Evolutionary conservation across 2,888 invertebrate species (phyloP).

Genomic region (Nemotelus nigrinus): DNA sequence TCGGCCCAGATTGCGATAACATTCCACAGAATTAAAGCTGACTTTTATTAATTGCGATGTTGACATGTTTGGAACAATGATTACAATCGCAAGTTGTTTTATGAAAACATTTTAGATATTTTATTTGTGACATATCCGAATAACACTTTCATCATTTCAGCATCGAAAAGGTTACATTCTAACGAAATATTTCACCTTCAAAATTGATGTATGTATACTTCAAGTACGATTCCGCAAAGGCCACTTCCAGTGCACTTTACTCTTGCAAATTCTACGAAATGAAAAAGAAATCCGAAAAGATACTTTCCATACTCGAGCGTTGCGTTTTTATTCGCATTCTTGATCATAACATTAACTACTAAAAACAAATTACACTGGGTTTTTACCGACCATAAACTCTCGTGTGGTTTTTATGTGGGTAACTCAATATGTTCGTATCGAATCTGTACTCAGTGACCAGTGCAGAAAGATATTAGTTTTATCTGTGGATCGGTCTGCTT

Average conservation of each 20-base stretch:
- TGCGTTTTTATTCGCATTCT: background rate
- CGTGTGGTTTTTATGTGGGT: too few relatives aligned
- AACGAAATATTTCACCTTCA: too few relatives aligned
- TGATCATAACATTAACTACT: background rate
- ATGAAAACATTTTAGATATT: too few relatives aligned
- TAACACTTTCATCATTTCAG: too few relatives aligned
- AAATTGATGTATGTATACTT: too few relatives aligned
- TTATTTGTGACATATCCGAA: too few relatives aligned
- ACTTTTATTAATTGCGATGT: constrained; percentile 20
- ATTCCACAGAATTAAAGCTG: background rate
- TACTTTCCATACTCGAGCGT: background rate
- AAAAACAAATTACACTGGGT: background rate
- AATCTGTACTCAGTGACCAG: too few relatives aligned
- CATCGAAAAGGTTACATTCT: too few relatives aligned
- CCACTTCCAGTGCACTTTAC: background rate
- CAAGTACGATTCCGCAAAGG: too few relatives aligned
- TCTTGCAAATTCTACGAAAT: background rate
- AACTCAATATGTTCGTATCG: too few relatives aligned
- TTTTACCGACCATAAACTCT: background rate
- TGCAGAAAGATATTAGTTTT: background rate
- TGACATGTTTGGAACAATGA: background rate
- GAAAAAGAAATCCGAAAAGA: background rate
- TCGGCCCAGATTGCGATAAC: constrained; percentile 5
- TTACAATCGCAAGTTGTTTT: background rate
- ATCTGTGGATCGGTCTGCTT: constrained; percentile 10